Evolutionary conservation across 2,888 invertebrate genomes (phyloP), one percentile per base, ranked within the genome.

Genomic region (Willowsia nigromaculata): DNA sequence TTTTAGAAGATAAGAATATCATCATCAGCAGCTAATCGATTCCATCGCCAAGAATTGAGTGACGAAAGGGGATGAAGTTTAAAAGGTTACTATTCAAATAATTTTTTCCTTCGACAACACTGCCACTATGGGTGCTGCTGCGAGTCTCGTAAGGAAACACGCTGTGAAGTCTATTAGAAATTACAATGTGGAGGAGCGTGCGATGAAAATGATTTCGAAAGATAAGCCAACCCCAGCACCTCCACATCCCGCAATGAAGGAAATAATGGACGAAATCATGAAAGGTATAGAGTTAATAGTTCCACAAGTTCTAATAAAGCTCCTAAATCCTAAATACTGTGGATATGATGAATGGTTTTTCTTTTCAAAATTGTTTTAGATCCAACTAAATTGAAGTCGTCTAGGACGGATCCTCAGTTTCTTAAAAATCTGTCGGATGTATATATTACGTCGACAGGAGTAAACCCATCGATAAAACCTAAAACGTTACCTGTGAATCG

Each of bases 171-270:
- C 93, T 1, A 15, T 95, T 18, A 95, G 95, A 93, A 95, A 96
- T 33, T 96, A 96, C 93, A 97, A 97, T 94, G 95, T 96, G 1
- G 97, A 97, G 93, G 96, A 95, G 94, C 95, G 97, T 90, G 97
- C 97, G 33, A 96, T 96, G 93, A 96, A 96, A 93, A 94, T 96
- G 25, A 95, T 97, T 91, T 95, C 96, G 0, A 95, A 95, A 93
- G 95, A 96, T 65, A 96, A 96, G 93, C 95, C 94, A 4, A 94
- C 94, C 90, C 94, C 95, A 22, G 97, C 97, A n/a, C 97, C 97
- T 0, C 95, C 94, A 93, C 95, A 95, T 93, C 95, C 95, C 30
- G 76, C 82, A 22, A 95, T 96, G 91, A 91, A 95, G 59, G 94
- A 95, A 92, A 96, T 96, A 93, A 94, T 96, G 93, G 95, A 96